Conservation (phyloP, 1,140 invertebrate species). For the Metaphire vulgaris region DNA sequence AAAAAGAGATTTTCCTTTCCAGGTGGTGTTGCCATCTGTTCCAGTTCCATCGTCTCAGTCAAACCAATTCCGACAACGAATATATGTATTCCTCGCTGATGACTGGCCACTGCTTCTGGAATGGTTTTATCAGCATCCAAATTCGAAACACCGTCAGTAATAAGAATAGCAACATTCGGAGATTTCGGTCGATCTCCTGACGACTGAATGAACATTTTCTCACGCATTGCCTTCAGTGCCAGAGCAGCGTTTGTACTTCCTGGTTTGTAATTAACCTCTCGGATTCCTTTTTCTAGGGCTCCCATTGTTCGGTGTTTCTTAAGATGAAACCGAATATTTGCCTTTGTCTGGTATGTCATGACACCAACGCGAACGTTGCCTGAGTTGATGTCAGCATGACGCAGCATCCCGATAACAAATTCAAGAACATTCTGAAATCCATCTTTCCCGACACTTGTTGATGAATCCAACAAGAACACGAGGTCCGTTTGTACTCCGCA, state of each 20-base stretch:
- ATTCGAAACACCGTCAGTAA: conserved; percentile 25
- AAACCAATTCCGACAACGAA: conserved; percentile 21
- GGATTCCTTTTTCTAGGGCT: neutral
- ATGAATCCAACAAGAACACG: conserved; percentile 3
- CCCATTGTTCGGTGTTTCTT: conserved; percentile 10
- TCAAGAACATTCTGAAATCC: conserved; percentile 6
- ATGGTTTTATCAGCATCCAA: conserved; percentile 20
- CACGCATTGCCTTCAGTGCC: conserved; percentile 10
- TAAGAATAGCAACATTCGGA: conserved; percentile 21
- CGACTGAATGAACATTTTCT: conserved; percentile 13
- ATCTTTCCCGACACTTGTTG: neutral
- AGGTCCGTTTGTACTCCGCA: neutral
- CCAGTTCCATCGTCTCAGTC: neutral
- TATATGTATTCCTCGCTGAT: conserved; percentile 5
- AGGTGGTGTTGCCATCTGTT: conserved; percentile 20
- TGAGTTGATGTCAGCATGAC: conserved; percentile 11
- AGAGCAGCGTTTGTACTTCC: conserved; percentile 23
- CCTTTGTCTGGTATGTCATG: conserved; percentile 4
- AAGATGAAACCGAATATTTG: conserved; percentile 13
- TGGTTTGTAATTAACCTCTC: neutral
- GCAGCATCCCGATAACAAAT: conserved; percentile 20
- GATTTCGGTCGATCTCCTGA: conserved; percentile 21
- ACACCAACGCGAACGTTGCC: conserved; percentile 20
- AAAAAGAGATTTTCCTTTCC: conserved; percentile 16
- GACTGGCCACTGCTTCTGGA: conserved; percentile 10